Evolutionary conservation across 2,113 vertebrate species (phyloP).

Genomic region (Nerophis lumbriciformis): DNA sequence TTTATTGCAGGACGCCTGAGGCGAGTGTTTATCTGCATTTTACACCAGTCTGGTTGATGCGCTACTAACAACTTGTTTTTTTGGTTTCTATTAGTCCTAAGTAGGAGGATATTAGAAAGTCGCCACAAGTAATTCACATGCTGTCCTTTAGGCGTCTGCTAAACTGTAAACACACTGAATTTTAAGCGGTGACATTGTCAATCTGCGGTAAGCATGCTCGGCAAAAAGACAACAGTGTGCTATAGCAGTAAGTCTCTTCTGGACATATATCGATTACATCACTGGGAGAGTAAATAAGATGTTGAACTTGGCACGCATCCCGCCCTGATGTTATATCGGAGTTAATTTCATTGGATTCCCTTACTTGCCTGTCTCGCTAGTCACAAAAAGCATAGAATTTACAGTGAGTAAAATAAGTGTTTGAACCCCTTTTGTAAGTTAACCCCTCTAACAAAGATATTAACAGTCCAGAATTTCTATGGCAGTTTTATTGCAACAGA

Average conservation of each 20-base stretch:
- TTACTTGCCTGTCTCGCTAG: background rate
- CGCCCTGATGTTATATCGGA: background rate
- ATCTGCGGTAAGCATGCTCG: background rate
- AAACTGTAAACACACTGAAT: background rate
- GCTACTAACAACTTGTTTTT: background rate
- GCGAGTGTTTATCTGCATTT: background rate
- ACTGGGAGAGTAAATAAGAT: constrained; percentile 1
- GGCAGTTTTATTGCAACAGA: no score
- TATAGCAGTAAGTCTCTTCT: background rate
- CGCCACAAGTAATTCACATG: no score
- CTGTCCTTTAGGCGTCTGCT: no score
- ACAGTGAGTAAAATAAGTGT: background rate
- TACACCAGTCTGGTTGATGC: background rate
- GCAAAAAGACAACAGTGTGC: background rate
- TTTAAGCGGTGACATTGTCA: background rate
- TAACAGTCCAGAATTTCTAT: no score
- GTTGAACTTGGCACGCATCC: background rate
- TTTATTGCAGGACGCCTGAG: constrained; percentile 2
- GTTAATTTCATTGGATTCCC: background rate
- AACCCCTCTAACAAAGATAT: no score
- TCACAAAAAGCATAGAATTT: background rate
- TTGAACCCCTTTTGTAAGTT: no score
- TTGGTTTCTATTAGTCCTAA: background rate
- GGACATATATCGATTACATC: background rate
- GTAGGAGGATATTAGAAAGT: background rate